These are phyloP conservation scores for Bos indicus DNA, from an alignment of 2,113 vertebrate genomes.

Conservation along the genomic window DNA sequence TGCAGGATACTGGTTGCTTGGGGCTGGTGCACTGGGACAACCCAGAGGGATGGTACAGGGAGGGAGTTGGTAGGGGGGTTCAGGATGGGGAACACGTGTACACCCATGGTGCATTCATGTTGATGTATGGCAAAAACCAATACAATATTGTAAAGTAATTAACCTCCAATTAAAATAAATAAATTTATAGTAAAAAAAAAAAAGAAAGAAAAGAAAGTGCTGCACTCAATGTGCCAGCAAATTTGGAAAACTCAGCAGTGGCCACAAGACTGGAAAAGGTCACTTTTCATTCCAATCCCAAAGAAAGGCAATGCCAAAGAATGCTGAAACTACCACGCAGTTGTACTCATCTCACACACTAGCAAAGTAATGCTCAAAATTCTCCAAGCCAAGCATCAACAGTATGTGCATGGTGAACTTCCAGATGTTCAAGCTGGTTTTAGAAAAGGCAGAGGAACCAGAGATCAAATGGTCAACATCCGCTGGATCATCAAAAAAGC, in stretches of 20 bases:
- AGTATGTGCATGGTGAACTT: background rate
- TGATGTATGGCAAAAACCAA: no score
- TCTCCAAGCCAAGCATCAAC: background rate
- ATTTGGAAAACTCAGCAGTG: background rate
- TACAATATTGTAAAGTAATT: no score
- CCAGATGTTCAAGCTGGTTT: background rate
- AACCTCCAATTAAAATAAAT: no score
- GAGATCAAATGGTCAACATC: background rate
- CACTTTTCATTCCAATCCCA: background rate
- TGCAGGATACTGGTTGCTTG: no score
- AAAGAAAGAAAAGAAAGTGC: background rate
- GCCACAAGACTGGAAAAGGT: background rate
- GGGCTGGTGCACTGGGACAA: no score
- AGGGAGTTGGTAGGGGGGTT: no score
- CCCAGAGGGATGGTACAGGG: no score
- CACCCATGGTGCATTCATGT: no score
- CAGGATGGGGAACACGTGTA: no score
- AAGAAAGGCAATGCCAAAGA: background rate
- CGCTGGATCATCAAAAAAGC: rapidly evolving
- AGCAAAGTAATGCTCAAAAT: background rate
- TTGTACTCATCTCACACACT: background rate
- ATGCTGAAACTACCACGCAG: background rate
- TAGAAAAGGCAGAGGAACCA: background rate
- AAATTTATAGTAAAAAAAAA: no score
- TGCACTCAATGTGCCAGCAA: background rate